phyloP scores from a whole-genome alignment of 35 echinoderm and acorn worm genomes.

The Patiria miniata region DNA sequence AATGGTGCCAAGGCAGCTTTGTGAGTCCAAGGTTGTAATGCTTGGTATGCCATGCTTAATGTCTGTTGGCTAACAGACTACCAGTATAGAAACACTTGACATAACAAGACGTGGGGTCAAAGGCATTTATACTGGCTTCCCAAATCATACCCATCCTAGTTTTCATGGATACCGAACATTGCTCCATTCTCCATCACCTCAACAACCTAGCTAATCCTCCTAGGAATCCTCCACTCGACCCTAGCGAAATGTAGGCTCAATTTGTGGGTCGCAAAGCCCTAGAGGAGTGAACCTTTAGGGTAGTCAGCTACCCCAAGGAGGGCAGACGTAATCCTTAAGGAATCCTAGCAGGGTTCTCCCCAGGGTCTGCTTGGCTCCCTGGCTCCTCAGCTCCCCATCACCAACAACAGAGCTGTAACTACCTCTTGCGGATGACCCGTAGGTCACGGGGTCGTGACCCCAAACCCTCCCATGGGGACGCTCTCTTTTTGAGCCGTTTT shows the following conservation, averaged over 20 bases:
- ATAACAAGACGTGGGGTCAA: conserved; percentile 1
- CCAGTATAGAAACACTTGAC: conserved; percentile 14
- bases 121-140: not conserved
- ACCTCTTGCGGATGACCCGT: not conserved
- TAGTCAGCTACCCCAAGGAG: not conserved
- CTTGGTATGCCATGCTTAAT: not conserved
- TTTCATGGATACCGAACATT: too few relatives aligned
- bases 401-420: not conserved
- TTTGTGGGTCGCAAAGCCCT: too few relatives aligned
- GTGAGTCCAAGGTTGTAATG: conserved; percentile 16
- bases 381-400: not conserved
- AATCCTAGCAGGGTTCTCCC: not conserved
- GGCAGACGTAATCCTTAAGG: conserved; percentile 5
- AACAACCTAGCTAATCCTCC: too few relatives aligned
- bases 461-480: not conserved
- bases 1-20: conserved; percentile 6
- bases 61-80: not conserved
- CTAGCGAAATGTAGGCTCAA: too few relatives aligned
- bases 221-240: too few relatives aligned
- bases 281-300: too few relatives aligned
- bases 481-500: conserved; percentile 11
- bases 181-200: too few relatives aligned
- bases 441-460: not conserved
- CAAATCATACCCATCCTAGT: too few relatives aligned
- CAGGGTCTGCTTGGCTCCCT: not conserved